phyloP scores from a whole-genome alignment of 2,888 invertebrate genomes.

The Halocaridina rubra region DNA sequence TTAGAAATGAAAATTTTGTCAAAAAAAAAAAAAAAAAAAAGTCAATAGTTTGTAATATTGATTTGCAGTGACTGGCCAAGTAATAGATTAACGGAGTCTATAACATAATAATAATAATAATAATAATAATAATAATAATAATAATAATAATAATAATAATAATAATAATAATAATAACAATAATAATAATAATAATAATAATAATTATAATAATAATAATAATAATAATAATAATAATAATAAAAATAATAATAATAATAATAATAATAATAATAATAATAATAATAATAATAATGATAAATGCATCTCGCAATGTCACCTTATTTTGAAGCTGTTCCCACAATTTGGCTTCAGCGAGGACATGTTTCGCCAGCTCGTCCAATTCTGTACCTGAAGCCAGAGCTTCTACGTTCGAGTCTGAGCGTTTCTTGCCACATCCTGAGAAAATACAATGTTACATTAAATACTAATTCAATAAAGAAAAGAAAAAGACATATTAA shows the following conservation, averaged over 20 bases:
- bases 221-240: not conserved
- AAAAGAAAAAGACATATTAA: not conserved
- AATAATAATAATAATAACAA: too few relatives aligned
- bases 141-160: not conserved
- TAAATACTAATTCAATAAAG: not conserved
- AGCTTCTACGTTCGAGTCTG: conserved; percentile 20
- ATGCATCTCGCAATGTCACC: not conserved
- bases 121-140: too few relatives aligned
- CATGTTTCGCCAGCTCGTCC: conserved; percentile 54
- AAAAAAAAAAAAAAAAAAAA: too few relatives aligned
- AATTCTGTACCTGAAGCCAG: conserved; percentile 40
- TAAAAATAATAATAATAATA: too few relatives aligned
- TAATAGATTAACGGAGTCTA: too few relatives aligned
- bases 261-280: not conserved
- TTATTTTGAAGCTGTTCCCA: conserved; percentile 61
- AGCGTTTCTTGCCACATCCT: conserved; percentile 62
- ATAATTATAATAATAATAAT: not conserved
- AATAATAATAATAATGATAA: not conserved
- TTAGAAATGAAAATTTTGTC: too few relatives aligned
- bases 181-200: too few relatives aligned
- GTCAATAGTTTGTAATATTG: too few relatives aligned
- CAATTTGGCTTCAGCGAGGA: conserved; percentile 57
- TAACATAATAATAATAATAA: too few relatives aligned
- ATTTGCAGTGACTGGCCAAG: too few relatives aligned
- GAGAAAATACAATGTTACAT: not conserved